Conservation (phyloP, 2,113 vertebrate species). For the Cairina moschata region DNA sequence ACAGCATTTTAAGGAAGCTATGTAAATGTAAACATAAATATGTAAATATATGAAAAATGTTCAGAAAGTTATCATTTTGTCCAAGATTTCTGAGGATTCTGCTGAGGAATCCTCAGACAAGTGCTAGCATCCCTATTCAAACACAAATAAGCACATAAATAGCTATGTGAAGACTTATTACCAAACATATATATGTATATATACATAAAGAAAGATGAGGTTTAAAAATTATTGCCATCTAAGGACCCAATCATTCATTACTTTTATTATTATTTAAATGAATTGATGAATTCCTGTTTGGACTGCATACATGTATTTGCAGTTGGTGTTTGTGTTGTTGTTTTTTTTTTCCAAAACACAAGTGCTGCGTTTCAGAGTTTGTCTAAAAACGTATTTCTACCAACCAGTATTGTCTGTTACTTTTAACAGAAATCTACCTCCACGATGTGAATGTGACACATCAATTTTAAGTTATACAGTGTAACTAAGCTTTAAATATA, state of each 20-base stretch:
- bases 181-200: neutral
- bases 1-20: neutral
- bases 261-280: neutral
- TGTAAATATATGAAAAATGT: neutral
- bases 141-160: neutral
- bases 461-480: neutral
- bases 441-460: neutral
- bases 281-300: neutral
- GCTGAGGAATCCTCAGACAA: neutral
- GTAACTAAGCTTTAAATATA: neutral
- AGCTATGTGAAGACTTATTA: neutral
- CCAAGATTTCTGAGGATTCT: neutral
- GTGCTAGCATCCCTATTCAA: neutral
- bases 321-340: neutral
- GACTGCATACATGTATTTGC: neutral
- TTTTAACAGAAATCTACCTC: neutral
- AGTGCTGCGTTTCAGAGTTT: neutral
- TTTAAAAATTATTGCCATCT: neutral
- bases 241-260: neutral
- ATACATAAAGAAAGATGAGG: neutral
- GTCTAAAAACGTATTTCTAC: neutral
- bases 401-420: neutral
- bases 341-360: neutral
- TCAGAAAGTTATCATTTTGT: neutral
- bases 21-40: neutral